Base-by-base conservation (phyloP, 2,888 invertebrate genomes). In the Netelia melanura region DNA sequence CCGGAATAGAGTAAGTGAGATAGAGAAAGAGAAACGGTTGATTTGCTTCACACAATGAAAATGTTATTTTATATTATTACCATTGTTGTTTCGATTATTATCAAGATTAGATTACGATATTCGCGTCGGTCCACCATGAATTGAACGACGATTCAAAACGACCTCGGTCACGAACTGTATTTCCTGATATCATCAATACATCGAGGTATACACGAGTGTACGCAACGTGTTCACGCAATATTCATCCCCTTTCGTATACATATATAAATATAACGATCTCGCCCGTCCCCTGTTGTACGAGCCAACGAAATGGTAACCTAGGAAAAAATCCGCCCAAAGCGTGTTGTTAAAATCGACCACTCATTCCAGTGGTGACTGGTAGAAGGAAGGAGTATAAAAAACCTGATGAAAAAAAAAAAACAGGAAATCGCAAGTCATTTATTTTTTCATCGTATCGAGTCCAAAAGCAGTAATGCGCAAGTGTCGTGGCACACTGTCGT, bases 141-240 rank as follows among this genome's bases (percentile, higher is more conserved):
- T 17, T 11, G 25, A 52, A 52, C 54, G 14, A 6, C 8, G n/a
- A 11, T 52, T 38, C 62, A 38, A 56, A 80, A 80, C 72, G 79
- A 80, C 71, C 64, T 72, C 44, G 65, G 72, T 80, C 79, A 80
- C 79, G 79, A 80, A 80, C 72, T 65, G 54, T 64, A 65, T 64
- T 64, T 56, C 56, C 79, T 80, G 79, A 80, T 80, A 80, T 65
- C 64, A 80, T 71, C 65, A 65, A 65, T 80, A 78, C 62, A 61
- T n/a, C 62, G 30, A 23, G 61, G 43, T 61, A 21, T 48, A 62
- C 38, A 43, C 72, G 54, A 38, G 38, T 65, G 79, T 56, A 54
- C 71, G 54, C 56, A 65, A 43, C 64, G 44, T 44, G 56, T 72
- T 71, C 58, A 72, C 79, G 79, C 79, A 72, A 72, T 64, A 52